phyloP scores from a whole-genome alignment of 2,113 vertebrate genomes.

The Psammodynastes pulverulentus region DNA sequence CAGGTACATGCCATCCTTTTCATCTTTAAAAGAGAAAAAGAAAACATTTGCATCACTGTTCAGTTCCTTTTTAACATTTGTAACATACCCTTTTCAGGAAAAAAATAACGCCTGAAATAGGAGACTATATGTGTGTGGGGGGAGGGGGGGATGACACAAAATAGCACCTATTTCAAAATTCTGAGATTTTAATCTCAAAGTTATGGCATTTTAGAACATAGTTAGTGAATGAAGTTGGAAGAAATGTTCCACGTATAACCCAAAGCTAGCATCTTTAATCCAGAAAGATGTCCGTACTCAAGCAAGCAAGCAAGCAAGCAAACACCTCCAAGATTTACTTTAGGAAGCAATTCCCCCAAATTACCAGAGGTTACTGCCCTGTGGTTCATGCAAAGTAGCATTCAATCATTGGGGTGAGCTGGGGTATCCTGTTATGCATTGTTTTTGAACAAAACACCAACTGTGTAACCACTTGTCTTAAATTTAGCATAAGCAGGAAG shows the following conservation, averaged over 20 bases:
- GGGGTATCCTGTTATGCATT: not conserved
- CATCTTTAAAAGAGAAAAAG: constrained; percentile 71
- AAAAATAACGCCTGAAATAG: not conserved
- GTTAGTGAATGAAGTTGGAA: not conserved
- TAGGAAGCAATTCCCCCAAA: not conserved
- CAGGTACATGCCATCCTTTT: constrained; percentile 85
- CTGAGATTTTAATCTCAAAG: not conserved
- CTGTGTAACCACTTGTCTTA: not conserved
- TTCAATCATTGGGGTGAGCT: not conserved
- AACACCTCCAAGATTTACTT: not conserved
- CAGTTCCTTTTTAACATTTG: not conserved
- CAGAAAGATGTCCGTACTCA: not conserved
- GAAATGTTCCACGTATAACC: not conserved
- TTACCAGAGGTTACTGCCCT: not conserved
- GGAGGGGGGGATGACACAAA: too few species aligned
- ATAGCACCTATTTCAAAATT: not conserved
- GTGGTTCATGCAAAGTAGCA: not conserved
- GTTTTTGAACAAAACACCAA: not conserved
- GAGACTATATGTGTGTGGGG: not conserved
- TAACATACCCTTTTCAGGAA: too few species aligned
- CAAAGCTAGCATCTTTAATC: not conserved
- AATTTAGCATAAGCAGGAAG: not conserved
- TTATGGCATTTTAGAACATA: not conserved
- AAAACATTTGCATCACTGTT: not conserved
- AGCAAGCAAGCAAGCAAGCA: not conserved